These are phyloP conservation scores for Lophura nycthemera DNA, from an alignment of 2,113 vertebrate species.

Conservation along the genomic window DNA sequence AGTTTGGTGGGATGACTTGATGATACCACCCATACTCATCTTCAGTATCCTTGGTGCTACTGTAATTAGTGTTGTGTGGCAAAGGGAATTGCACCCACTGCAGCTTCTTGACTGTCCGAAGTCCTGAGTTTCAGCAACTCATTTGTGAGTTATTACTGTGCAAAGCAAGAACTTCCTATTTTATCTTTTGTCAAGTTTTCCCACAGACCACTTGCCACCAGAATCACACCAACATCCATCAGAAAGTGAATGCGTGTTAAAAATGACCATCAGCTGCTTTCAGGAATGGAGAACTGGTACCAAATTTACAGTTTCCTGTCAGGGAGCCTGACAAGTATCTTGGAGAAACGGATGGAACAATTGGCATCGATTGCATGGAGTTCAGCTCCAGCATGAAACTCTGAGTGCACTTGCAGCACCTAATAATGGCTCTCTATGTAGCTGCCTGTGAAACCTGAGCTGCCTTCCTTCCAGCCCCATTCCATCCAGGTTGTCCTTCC, in stretches of 20 bases:
- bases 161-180: background rate
- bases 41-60: background rate
- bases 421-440: background rate
- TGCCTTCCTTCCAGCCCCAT: background rate
- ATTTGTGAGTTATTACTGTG: background rate
- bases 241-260: background rate
- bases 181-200: background rate
- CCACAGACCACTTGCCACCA: background rate
- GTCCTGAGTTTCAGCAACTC: background rate
- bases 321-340: background rate
- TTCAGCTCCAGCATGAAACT: conserved; percentile 7
- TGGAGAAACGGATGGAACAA: conserved; percentile 12
- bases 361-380: conserved; percentile 27
- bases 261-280: conserved; percentile 15
- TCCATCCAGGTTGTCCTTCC: conserved; percentile 25
- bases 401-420: background rate
- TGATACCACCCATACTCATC: background rate
- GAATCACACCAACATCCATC: background rate
- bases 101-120: background rate
- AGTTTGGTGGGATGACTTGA: background rate
- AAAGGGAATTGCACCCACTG: background rate
- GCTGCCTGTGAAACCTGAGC: background rate
- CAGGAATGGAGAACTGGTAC: background rate
- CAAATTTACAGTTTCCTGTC: conserved; percentile 14
- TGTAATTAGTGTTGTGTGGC: accelerated